Percentiles rank a stretch among this genome's conserved stretches.
Conservation (phyloP, 2,888 invertebrate species). For the Zaprionus obscuricornis region DNA sequence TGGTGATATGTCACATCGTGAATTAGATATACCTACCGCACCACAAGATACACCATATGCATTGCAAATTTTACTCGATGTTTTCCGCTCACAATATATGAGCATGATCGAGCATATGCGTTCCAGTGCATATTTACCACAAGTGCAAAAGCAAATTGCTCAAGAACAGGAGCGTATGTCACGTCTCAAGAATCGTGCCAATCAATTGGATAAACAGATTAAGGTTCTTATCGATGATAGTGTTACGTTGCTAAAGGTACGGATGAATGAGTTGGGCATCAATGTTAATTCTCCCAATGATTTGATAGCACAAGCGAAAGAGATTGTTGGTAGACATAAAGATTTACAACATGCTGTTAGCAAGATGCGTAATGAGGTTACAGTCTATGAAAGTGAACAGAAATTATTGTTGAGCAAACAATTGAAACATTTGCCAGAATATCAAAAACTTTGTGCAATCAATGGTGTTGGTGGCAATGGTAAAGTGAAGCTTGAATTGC, state of each 20-base stretch:
- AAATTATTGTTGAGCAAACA: slow-evolving; percentile 88
- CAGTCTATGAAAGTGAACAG: slow-evolving; percentile 88
- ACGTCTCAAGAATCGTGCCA: slow-evolving; percentile 91
- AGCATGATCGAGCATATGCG: slow-evolving; percentile 93
- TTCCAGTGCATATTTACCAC: slow-evolving; percentile 88
- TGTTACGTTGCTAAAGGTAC: slow-evolving; percentile 92
- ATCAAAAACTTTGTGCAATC: slow-evolving; percentile 69
- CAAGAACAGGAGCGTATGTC: slow-evolving; percentile 93
- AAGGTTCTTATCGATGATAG: slow-evolving; percentile 96
- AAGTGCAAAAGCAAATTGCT: slow-evolving; percentile 90
- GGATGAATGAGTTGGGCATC: slow-evolving; percentile 96
- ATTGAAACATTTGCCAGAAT: slow-evolving; percentile 89
- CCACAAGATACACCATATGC: slow-evolving; percentile 92
- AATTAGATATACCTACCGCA: slow-evolving; percentile 91
- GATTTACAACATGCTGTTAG: slow-evolving; percentile 95
- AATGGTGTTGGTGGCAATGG: slow-evolving; percentile 60
- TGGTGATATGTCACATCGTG: slow-evolving; percentile 89
- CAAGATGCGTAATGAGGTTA: slow-evolving; percentile 92
- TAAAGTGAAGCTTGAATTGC: slow-evolving; percentile 71
- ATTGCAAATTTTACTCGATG: slow-evolving; percentile 93
- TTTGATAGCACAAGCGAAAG: slow-evolving; percentile 92
- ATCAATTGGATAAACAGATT: slow-evolving; percentile 97
- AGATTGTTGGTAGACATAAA: slow-evolving; percentile 96
- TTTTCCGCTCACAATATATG: slow-evolving; percentile 93
- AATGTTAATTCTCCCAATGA: slow-evolving; percentile 94